Base-by-base conservation (phyloP, 2,797 vertebrate species). In the Dicrostonyx torquatus region DNA sequence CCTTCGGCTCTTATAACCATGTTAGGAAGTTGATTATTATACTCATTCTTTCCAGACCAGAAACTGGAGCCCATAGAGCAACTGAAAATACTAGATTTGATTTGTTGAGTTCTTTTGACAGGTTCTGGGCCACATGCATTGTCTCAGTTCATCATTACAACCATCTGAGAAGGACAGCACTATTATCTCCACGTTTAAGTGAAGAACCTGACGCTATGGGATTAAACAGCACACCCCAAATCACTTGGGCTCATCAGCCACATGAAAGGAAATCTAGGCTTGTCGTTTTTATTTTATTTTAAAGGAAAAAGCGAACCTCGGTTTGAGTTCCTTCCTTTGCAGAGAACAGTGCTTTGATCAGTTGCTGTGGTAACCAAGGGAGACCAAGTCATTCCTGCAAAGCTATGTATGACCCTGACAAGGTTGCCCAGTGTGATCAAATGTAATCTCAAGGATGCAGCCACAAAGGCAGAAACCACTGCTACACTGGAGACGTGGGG, bases 21-120 rank as follows among this genome's bases (percentile, higher is more conserved):
- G 24, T 89, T 90, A 94, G 40, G 37, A 92, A 93, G 45, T 55
- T 94, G 90, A 62, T 90, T 92, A 77, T 92, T 50, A 76, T 92
- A 58, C 48, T 93, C n/a, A 43, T 18, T 83, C 66, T 95, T 95
- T 94, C 84, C 37, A 87, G 20, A 62, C 80, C 90, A 94, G 73
- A 94, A 95, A 89, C 53, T 62, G 55, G 91, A 94, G 37, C 77
- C 37, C 40, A 58, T 13, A 88, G 31, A 84, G 50, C 83, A 89
- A 87, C 20, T 83, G 80, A 92, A 97, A 89, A 84, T 37, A 77
- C n/a, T 76, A 90, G n/a, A 43, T 87, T 87, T 31, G 14, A 62
- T 95, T 93, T 91, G 45, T 31, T 89, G 29, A 86, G 31, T 72
- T 43, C 64, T 94, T 78, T 58, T 84, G 9, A 60, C 45, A 45